Evolutionary conservation across 2,888 invertebrate species (phyloP), one percentile per base, ranked within the genome.

Genomic region (Pseudoips prasinana): DNA sequence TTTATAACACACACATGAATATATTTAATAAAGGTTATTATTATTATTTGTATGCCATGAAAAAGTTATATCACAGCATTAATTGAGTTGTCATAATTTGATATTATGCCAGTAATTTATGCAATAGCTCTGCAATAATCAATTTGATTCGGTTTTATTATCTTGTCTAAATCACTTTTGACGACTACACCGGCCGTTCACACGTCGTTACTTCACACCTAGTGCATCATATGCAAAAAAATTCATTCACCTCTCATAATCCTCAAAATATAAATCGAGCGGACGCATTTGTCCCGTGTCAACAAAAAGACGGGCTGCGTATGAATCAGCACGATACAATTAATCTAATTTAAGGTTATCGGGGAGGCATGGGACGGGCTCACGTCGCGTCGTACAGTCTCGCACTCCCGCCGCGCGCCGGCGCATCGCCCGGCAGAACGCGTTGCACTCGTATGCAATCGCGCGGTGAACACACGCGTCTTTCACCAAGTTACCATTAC

Each of bases 301-400:
- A 82, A 77, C 77, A 80, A 70, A 66, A n/a, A 7, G 20, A n/a
- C 69, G 70, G 74, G 54, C 63, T 64, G 59, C 64, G 76, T 65
- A 73, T 88, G 87, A 88, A 83, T 87, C 88, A 88, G 74, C 81
- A 67, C 72, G 80, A 76, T 86, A 83, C 84, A 82, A 87, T 88
- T 82, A 87, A 85, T 88, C 87, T 87, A 87, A 87, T 86, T 86
- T 85, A 82, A 74, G 85, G 80, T 81, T 84, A 84, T 83, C 80
- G 84, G 75, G 80, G 78, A 76, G 82, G 82, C 68, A 73, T 65
- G 69, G 75, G 72, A 66, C 72, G 69, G 71, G 77, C 61, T 60
- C 56, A 54, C 18, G 55, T 64, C 81, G 58, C 85, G 87, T 67
- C 87, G 83, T 73, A 77, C 85, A 84, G 87, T 88, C 87, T 86